A percentile compares a stretch with the other conserved stretches of the same genome.
These are phyloP conservation scores for Colletes collaris DNA, from an alignment of 2,888 invertebrate species.

Conservation along the genomic window DNA sequence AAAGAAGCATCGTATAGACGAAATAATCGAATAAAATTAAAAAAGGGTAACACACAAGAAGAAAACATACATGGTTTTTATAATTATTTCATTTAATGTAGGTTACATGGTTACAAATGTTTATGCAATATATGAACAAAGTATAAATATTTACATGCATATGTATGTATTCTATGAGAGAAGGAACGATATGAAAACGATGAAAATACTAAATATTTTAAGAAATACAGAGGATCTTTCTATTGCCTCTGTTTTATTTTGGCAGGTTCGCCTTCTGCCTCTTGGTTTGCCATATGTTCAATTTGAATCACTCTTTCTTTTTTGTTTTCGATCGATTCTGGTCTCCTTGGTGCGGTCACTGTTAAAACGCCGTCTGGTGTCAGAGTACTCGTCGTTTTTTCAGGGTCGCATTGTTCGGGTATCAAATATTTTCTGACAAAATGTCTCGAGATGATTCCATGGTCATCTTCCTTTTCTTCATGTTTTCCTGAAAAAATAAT, in stretches of 20 bases:
- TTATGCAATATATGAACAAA: background rate
- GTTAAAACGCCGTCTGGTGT: constrained; percentile 93
- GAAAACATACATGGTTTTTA: too few relatives aligned
- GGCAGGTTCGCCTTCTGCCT: constrained; percentile 29
- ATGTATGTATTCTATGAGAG: too few relatives aligned
- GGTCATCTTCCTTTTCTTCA: constrained; percentile 93
- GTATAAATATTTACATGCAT: too few relatives aligned
- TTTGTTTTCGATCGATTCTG: constrained; percentile 64
- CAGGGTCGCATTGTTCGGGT: constrained; percentile 85
- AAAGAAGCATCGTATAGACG: too few relatives aligned
- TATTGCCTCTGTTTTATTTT: constrained; percentile 17
- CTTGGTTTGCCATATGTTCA: constrained; percentile 62
- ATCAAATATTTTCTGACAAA: constrained; percentile 76
- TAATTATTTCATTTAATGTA: background rate
- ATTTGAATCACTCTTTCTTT: constrained; percentile 66
- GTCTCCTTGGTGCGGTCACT: constrained; percentile 88
- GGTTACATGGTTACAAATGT: background rate
- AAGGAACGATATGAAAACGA: background rate
- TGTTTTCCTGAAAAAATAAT: constrained; percentile 84
- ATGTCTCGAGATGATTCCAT: constrained; percentile 81
- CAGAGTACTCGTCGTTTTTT: constrained; percentile 86
- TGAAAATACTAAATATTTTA: constrained; percentile 1
- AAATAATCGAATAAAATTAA: too few relatives aligned
- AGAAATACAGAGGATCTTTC: background rate
- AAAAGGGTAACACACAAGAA: too few relatives aligned